phyloP scores from a whole-genome alignment of 2,888 invertebrate genomes.

The Heliconius cydno region DNA sequence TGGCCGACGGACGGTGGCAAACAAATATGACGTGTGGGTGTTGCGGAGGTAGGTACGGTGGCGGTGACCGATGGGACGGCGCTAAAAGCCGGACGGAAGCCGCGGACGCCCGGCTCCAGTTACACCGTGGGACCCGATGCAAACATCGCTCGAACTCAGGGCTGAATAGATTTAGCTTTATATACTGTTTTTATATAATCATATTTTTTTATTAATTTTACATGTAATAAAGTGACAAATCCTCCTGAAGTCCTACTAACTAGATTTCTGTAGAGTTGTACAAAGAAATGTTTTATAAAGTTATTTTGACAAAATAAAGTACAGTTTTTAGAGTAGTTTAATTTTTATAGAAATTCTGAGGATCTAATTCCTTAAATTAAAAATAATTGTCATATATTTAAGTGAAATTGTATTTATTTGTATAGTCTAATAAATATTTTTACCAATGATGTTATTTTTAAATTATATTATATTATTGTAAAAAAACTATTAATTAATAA shows the following conservation, averaged over 20 bases:
- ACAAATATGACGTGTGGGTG: slow-evolving; percentile 40
- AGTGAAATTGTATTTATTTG: not conserved
- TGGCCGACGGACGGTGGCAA: not conserved
- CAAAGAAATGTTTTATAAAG: too few relatives aligned
- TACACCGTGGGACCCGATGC: slow-evolving; percentile 78
- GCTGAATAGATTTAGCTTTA: slow-evolving; percentile 52
- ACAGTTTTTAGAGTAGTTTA: not conserved
- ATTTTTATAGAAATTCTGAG: too few relatives aligned
- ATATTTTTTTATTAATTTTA: not conserved
- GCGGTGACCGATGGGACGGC: slow-evolving; percentile 66
- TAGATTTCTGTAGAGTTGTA: too few relatives aligned
- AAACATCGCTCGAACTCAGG: slow-evolving; percentile 64
- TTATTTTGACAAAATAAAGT: not conserved
- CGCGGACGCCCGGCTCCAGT: slow-evolving; percentile 77
- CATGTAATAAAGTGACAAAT: not conserved
- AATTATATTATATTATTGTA: too few relatives aligned
- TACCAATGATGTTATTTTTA: too few relatives aligned
- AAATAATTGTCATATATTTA: not conserved
- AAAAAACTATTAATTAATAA: too few relatives aligned
- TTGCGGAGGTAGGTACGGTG: slow-evolving; percentile 48
- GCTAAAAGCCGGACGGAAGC: slow-evolving; percentile 84
- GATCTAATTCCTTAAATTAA: too few relatives aligned
- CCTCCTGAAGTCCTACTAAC: not conserved
- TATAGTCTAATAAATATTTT: too few relatives aligned
- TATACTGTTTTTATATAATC: not conserved